Conservation (phyloP, 2,113 vertebrate genomes). For the chimpanzee (Pan troglodytes) region DNA sequence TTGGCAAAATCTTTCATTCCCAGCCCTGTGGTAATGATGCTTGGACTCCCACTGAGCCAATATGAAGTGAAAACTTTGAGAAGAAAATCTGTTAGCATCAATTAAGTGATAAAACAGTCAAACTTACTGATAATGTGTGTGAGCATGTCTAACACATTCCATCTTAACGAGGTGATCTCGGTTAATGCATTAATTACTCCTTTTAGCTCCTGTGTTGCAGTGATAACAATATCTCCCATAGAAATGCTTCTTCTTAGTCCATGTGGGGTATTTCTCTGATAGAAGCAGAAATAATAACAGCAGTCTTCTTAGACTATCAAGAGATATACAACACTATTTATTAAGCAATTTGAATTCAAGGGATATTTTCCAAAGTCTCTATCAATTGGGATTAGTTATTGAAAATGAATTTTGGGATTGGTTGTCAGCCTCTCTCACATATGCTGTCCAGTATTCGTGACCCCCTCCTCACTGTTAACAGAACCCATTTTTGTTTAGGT, state of each 20-base stretch:
- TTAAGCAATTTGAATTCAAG: background rate
- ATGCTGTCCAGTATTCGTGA: background rate
- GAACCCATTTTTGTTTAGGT: background rate
- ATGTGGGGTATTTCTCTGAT: background rate
- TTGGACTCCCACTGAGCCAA: conserved; percentile 36
- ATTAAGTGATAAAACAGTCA: conserved; percentile 1
- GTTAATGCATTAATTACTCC: background rate
- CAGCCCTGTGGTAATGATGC: background rate
- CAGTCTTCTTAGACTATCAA: background rate
- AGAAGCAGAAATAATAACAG: conserved; percentile 8
- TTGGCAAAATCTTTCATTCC: background rate
- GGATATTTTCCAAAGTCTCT: background rate
- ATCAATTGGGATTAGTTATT: background rate
- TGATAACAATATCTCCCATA: background rate
- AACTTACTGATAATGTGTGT: background rate
- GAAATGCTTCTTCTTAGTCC: background rate
- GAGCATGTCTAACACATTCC: background rate
- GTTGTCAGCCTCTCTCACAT: background rate
- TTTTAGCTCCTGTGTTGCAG: background rate
- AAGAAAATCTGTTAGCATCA: conserved; percentile 41
- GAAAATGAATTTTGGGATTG: background rate
- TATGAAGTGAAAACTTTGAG: background rate
- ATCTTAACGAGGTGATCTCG: background rate
- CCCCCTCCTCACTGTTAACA: background rate
- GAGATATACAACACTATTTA: background rate